A percentile compares a stretch with the other conserved stretches of the same genome.
Conservation (phyloP, 2,888 invertebrate species). For the Drosophila sordidula region DNA sequence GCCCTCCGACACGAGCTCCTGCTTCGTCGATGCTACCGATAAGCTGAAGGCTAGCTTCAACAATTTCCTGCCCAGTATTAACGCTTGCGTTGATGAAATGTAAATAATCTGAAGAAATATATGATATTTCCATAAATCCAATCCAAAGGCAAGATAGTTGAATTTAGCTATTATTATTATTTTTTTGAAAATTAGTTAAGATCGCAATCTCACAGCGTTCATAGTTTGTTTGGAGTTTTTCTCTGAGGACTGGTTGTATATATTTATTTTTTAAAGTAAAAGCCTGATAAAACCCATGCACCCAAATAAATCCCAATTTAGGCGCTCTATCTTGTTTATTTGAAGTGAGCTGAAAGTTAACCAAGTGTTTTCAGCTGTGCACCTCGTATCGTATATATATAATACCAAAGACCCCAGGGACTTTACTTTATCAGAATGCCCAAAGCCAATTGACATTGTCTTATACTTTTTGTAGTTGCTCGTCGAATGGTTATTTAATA, state of each 20-base stretch:
- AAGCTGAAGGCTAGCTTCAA: conserved; percentile 34
- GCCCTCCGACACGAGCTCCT: conserved; percentile 51
- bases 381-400: background rate
- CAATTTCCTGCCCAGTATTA: conserved; percentile 45
- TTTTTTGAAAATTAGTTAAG: no score
- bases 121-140: no score
- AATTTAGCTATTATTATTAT: no score
- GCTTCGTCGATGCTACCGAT: conserved; percentile 46
- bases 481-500: background rate
- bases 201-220: no score
- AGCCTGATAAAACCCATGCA: background rate
- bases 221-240: no score
- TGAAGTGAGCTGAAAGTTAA: background rate
- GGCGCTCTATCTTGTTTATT: background rate
- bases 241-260: no score
- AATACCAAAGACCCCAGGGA: background rate
- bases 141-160: no score
- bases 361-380: background rate
- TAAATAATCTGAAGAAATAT: background rate
- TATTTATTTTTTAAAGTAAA: background rate
- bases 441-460: background rate
- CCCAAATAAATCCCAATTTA: no score
- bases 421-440: background rate
- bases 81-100: conserved; percentile 32
- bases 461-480: conserved; percentile 5